phyloP scores from a whole-genome alignment of 2,797 vertebrate genomes.

The Percopsis omiscomaycus region DNA sequence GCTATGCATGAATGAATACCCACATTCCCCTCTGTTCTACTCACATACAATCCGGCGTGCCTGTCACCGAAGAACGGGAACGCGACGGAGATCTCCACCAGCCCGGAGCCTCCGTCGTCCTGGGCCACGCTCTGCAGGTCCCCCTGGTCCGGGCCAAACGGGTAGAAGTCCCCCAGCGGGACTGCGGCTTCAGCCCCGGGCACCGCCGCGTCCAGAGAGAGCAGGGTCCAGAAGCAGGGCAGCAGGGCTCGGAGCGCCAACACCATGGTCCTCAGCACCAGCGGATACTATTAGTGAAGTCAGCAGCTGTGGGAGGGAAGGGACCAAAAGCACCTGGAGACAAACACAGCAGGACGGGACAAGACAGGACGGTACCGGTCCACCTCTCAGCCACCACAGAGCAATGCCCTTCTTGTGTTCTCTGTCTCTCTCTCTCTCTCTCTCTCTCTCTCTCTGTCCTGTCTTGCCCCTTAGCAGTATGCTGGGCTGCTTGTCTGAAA shows the following conservation, averaged over 20 bases:
- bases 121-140: constrained; percentile 87
- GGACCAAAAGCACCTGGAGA: constrained; percentile 70
- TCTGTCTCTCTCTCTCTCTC: constrained; percentile 25
- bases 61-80: constrained; percentile 94
- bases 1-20: constrained; percentile 4
- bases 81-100: constrained; percentile 84
- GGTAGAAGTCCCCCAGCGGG: constrained; percentile 90
- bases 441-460: constrained; percentile 42
- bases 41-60: constrained; percentile 94
- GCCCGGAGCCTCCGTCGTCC: constrained; percentile 94
- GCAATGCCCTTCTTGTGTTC: constrained; percentile 2
- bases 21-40: constrained; percentile 62
- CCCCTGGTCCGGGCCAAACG: constrained; percentile 84
- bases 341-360: constrained; percentile 53
- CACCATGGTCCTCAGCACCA: constrained; percentile 67
- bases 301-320: constrained; percentile 52
- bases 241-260: constrained; percentile 76
- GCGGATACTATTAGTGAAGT: constrained; percentile 7
- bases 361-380: constrained; percentile 56
- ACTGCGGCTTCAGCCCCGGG: constrained; percentile 76
- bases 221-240: constrained; percentile 70
- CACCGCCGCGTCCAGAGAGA: constrained; percentile 66
- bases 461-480: constrained; percentile 52
- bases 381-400: constrained; percentile 55
- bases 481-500: constrained; percentile 60